Base-by-base conservation (phyloP, 2,113 vertebrate species). In the Oryzias woworae region DNA sequence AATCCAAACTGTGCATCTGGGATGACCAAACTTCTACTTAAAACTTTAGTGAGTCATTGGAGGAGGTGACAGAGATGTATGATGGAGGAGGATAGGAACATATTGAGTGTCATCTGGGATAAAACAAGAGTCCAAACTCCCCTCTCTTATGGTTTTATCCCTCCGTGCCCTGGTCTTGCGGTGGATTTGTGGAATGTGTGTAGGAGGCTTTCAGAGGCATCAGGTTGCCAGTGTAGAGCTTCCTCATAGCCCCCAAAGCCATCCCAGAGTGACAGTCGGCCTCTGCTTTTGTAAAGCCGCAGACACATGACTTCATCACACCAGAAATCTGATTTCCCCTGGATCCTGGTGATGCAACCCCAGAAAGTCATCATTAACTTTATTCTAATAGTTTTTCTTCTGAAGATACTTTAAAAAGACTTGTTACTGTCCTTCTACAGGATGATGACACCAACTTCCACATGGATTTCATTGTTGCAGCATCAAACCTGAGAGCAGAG, bases 401-500 rank as follows among this genome's bases (percentile, higher is more conserved):
- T 36, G 10, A 36, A 12, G 10, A 12, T 12, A 36, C 36, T 10
- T 36, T 2, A 36, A 36, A 36, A 1, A 10, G 8, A 13, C 36
- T 8, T n/a, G 64, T 67, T 75, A 36, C 22, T 8, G 7, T 81
- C 45, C 49, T 14, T n/a, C 61, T 28, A 23, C 63, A 98, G 96
- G 95, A 96, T 48, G 71, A 95, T 8, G 92, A 94, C 76, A 77
- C 23, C 1, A 86, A 94, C 69, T 90, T 92, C 81, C 95, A 96
- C 14, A 43, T 95, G 80, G 92, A 95, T 76, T 97, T 94, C 55
- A 93, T 97, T 55, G 87, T 74, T 0, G 92, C 93, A 0, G 94
- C 94, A 0, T 95, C 95, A 12, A 94, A 93, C 70, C 87, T 97
- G 48, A 89, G 94, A 0, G 94, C 94, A 0, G 93, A 95, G 86